Evolutionary conservation across 2,113 vertebrate species (phyloP), one percentile per base, ranked within the genome.

Genomic region (Ochotona princeps): DNA sequence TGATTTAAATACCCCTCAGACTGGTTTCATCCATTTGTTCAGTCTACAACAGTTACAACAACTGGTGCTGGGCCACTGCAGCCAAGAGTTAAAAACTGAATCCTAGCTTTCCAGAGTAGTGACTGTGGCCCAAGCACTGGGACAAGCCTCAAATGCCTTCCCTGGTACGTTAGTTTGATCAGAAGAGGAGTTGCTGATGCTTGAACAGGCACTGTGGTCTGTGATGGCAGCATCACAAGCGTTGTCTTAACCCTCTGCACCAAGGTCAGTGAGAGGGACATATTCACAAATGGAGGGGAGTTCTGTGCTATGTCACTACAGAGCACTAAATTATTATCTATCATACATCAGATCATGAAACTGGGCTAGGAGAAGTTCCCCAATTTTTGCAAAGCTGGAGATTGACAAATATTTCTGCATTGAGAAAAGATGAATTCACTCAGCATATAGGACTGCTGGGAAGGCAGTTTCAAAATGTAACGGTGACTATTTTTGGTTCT

Each of bases 401-500:
- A 81, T 54, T 23, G 13, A 26, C 12, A 63, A 88, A 32, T 74
- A 10, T 7, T 13, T 90, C 20, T 60, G 1, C 32, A 79, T 4
- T 79, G 38, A 73, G 72, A 21, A 87, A 83, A 74, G 60, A 78
- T 12, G 38, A 82, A 91, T 47, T 80, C 60, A 57, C 32, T 38
- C 11, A 60, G 8, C 20, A 38, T 3, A 3, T 21, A 66, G n/a
- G 1, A 54, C 51, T 54, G 75, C 13, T 76, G 17, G 32, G 51
- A 81, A 79, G 54, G 32, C 32, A 89, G 18, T 63, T 84, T 91
- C 84, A 93, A 49, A 89, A 87, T 93, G 80, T 80, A 93, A 87
- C 28, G 47, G 76, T 8, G 14, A 74, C 86, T 15, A 51, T 79
- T 60, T 87, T 92, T 91, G n/a, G 38, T 85, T 74, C 65, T 87